Conservation (phyloP, 2,797 vertebrate species). For the Aphelocoma californica region DNA sequence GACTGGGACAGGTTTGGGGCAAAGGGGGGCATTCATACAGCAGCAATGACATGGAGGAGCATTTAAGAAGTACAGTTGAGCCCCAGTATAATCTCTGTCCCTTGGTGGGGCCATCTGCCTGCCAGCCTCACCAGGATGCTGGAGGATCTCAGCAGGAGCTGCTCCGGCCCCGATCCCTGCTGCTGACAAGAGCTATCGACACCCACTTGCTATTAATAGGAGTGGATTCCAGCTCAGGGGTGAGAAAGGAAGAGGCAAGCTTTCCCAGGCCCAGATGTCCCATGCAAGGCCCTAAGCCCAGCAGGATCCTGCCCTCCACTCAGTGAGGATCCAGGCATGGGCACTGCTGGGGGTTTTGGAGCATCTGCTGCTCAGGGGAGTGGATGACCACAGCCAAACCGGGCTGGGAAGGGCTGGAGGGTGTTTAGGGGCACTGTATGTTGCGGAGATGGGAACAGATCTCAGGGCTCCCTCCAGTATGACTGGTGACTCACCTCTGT, state of each 20-base stretch:
- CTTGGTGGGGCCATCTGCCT: background rate
- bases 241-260: conserved; percentile 35
- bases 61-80: background rate
- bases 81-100: fast-evolving
- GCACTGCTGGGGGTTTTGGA: background rate
- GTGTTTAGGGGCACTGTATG: background rate
- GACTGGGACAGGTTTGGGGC: background rate
- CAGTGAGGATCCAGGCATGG: background rate
- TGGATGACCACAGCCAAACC: fast-evolving
- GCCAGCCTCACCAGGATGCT: fast-evolving
- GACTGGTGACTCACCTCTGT: background rate
- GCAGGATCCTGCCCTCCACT: background rate
- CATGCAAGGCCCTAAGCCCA: background rate
- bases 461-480: background rate
- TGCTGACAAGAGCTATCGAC: background rate
- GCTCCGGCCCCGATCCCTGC: fast-evolving
- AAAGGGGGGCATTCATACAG: fast-evolving
- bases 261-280: conserved; percentile 52
- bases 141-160: background rate
- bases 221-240: conserved; percentile 21
- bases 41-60: background rate
- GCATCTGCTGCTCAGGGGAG: background rate
- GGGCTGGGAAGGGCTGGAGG: background rate
- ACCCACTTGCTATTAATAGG: conserved; percentile 39
- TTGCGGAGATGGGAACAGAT: background rate